Base-by-base conservation (phyloP, 2,888 invertebrate species). In the Thecophora atra region DNA sequence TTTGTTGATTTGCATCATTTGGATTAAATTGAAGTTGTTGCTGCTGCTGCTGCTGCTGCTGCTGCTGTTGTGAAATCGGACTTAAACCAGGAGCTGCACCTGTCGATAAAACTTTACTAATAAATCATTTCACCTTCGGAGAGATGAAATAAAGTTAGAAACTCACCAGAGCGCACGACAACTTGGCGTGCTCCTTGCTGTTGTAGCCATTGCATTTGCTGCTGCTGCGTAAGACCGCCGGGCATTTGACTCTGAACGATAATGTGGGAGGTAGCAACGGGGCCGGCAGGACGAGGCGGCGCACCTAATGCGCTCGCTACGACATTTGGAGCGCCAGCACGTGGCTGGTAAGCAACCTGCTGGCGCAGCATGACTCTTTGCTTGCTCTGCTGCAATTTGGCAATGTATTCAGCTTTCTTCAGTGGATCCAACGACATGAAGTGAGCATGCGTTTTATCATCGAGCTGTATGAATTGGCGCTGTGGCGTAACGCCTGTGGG, bases 381-480 rank as follows among this genome's bases (percentile, higher is more conserved):
- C 75, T 89, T 89, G 76, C 89, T 89, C 82, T 93, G 92, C 82
- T 93, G 92, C 75, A 94, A 87, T 82, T 93, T 93, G 15, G 93
- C 91, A 6, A 94, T 92, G 78, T 94, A 94, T 84, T 94, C 89
- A 1, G 93, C 92, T 54, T 93, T 89, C 80, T 94, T 94, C 75
- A 93, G 91, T 0, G 94, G 93, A 80, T 94, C 93, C 90, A 93
- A 89, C 21, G 94, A 94, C 81, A 94, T 94, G 62, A 94, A 87
- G 78, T 94, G 93, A 15, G 94, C 93, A 82, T 94, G 94, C 0
- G 94, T 94, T 79, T 94, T 93, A 0, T 93, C 93, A 78, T 95
- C 94, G 77, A 95, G 85, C 77, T 94, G 94, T 73, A 95, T 95
- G 72, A 93, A 88, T 81, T 94, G 94, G 0, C 92, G 87, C 76